Evolutionary conservation across 2,797 vertebrate species (phyloP).

Genomic region (Xyrichtys novacula): DNA sequence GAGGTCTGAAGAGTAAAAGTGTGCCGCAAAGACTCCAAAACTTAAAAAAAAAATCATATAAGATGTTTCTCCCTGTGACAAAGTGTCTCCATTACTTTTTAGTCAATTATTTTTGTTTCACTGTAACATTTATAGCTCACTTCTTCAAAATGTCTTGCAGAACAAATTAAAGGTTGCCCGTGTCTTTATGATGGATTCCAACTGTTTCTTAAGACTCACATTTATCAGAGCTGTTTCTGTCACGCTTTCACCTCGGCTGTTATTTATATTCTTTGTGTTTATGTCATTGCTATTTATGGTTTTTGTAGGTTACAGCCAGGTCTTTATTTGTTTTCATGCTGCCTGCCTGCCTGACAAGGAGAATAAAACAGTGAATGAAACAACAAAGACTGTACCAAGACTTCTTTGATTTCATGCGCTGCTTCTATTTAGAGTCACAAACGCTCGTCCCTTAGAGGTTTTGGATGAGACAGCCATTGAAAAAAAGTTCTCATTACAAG

Average conservation of each 20-base stretch:
- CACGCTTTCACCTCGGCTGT: not conserved
- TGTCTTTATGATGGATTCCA: constrained; percentile 10
- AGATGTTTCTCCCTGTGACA: not conserved
- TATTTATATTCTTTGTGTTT: constrained; percentile 2
- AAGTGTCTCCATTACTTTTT: not conserved
- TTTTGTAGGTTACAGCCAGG: not conserved
- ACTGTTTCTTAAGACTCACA: not conserved
- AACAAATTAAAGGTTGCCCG: constrained; percentile 6
- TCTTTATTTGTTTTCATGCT: constrained; percentile 1
- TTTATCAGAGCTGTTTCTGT: not conserved
- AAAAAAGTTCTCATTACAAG: constrained; percentile 5
- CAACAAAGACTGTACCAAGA: not conserved
- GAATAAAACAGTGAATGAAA: constrained; percentile 2
- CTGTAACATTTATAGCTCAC: not conserved
- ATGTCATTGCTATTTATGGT: constrained; percentile 10
- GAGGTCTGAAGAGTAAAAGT: not conserved
- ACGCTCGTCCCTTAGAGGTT: constrained; percentile 10
- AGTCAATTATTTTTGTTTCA: constrained; percentile 4
- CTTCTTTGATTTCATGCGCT: constrained; percentile 1
- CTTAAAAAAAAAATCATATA: not conserved
- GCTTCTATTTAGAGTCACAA: constrained; percentile 22
- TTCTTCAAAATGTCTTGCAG: not conserved
- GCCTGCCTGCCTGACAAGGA: not conserved
- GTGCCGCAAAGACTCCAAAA: not conserved
- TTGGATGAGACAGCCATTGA: constrained; percentile 11